Evolutionary conservation across 2,113 vertebrate genomes (phyloP).

Genomic region (Hirundichthys speculiger): DNA sequence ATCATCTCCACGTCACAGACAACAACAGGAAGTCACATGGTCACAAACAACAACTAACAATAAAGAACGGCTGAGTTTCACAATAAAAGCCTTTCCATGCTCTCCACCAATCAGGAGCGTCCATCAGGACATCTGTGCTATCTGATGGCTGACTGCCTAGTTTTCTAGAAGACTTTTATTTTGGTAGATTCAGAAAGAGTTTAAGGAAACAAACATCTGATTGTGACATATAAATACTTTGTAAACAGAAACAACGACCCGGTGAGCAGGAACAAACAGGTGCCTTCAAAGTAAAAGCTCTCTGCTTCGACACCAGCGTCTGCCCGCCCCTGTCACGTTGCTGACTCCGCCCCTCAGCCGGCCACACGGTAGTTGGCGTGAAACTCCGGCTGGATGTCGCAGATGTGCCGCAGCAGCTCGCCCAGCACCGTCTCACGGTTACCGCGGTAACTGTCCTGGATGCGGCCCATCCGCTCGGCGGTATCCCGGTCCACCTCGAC

Average conservation of each 20-base stretch:
- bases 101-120: constrained; percentile 11
- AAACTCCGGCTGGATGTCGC: constrained; percentile 93
- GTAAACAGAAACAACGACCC: constrained; percentile 39
- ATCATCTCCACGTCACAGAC: constrained; percentile 26
- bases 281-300: constrained; percentile 19
- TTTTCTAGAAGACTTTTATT: constrained; percentile 25
- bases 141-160: constrained; percentile 1
- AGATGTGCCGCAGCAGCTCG: constrained; percentile 88
- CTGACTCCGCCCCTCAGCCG: constrained; percentile 70
- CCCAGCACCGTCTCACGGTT: constrained; percentile 88
- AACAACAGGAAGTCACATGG: constrained; percentile 43
- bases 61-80: constrained; percentile 21
- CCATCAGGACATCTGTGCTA: too few species aligned
- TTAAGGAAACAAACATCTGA: constrained; percentile 5
- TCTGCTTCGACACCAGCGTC: constrained; percentile 14
- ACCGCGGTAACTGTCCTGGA: constrained; percentile 88
- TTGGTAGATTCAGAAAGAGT: not conserved
- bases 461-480: constrained; percentile 85
- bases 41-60: constrained; percentile 31
- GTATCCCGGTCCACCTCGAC: constrained; percentile 95
- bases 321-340: not conserved
- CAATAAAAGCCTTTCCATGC: constrained; percentile 25
- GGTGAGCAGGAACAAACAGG: constrained; percentile 4
- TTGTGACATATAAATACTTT: constrained; percentile 44
- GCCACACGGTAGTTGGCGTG: constrained; percentile 93